These are phyloP conservation scores for Hylia prasina DNA, from an alignment of 2,113 vertebrate species.

Conservation along the genomic window DNA sequence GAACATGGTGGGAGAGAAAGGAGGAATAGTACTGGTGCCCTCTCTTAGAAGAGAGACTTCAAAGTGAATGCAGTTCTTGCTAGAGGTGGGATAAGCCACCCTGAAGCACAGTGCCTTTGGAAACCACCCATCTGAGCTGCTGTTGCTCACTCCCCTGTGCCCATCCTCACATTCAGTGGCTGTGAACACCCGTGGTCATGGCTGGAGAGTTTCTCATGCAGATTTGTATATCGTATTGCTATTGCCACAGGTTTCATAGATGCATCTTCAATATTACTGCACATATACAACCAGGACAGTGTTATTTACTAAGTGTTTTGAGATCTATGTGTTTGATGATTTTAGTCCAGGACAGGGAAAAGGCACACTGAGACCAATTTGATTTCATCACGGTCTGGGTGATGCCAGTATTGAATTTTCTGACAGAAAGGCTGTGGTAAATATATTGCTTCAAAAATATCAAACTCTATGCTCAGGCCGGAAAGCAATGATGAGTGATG, in stretches of 20 bases:
- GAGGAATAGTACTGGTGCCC: background rate
- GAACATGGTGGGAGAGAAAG: background rate
- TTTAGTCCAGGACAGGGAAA: background rate
- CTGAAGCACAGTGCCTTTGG: accelerated
- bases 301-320: background rate
- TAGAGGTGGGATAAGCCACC: background rate
- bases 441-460: background rate
- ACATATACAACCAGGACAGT: background rate
- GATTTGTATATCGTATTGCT: background rate
- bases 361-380: background rate
- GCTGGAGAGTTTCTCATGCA: background rate
- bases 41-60: background rate
- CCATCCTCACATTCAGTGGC: accelerated
- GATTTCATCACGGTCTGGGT: background rate
- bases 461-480: background rate
- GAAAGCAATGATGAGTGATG: background rate
- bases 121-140: background rate
- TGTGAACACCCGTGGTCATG: accelerated
- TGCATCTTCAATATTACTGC: background rate
- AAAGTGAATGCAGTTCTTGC: background rate
- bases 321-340: background rate
- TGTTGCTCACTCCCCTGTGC: accelerated
- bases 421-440: background rate
- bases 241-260: background rate
- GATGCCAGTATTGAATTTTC: background rate